A percentile compares a stretch with the other conserved stretches of the same genome.
phyloP scores from a whole-genome alignment of 64 coral and sea anemone genomes.

The Stichodactyla mertensii region DNA sequence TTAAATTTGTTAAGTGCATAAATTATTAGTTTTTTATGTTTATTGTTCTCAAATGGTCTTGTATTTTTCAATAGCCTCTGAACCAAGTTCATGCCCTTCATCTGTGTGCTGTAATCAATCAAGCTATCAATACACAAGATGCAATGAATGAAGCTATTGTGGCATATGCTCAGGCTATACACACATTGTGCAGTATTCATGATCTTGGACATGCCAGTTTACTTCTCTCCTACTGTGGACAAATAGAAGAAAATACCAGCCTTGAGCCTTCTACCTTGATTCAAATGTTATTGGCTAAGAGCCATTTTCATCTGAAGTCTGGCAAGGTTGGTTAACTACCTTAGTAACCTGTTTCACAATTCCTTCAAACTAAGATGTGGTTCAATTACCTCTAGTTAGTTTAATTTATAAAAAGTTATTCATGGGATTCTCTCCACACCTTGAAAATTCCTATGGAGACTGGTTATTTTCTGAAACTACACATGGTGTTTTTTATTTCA shows the following conservation, averaged over 20 bases:
- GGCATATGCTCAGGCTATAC: constrained; percentile 55
- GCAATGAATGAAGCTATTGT: constrained; percentile 38
- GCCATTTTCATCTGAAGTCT: constrained; percentile 39
- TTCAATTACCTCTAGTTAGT: too few species aligned
- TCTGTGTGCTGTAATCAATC: constrained; percentile 50
- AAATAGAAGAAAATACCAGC: neutral
- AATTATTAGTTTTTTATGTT: too few species aligned
- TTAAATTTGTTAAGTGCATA: too few species aligned
- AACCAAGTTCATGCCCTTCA: constrained; percentile 68
- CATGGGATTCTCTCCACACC: too few species aligned
- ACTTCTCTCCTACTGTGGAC: neutral
- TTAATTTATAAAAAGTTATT: too few species aligned
- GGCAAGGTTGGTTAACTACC: constrained; percentile 52
- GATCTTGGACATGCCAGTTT: constrained; percentile 45
- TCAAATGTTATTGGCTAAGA: constrained; percentile 60
- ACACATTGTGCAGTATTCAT: constrained; percentile 59
- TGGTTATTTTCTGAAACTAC: too few species aligned
- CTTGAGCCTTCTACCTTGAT: neutral
- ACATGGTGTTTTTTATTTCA: too few species aligned
- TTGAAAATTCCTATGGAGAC: too few species aligned
- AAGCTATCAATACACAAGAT: constrained; percentile 40
- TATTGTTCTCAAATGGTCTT: neutral
- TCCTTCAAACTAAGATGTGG: too few species aligned
- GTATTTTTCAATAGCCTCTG: constrained; percentile 43
- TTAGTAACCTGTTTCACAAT: neutral